Evolutionary conservation across 2,888 invertebrate species (phyloP), one percentile per base, ranked within the genome.

Genomic region (Orgyia antiqua): DNA sequence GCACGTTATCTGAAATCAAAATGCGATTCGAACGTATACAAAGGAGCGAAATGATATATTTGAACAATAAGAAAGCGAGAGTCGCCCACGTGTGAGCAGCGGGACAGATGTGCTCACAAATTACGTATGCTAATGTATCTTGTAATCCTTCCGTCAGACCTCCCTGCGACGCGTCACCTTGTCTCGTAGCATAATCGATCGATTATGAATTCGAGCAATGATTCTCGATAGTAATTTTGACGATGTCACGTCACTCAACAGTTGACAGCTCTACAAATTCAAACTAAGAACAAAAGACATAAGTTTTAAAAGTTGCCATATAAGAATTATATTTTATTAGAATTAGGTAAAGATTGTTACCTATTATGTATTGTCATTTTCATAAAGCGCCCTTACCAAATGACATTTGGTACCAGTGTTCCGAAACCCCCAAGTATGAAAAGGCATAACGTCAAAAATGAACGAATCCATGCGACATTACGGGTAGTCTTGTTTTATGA

Each of bases 141-240:
- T 70, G 77, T 74, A 76, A 82, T 80, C 78, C 80, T 79, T 79
- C 76, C 74, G 77, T 70, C 69, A 71, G 82, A 80, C 84, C 78
- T 76, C 80, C 76, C 68, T 51, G 63, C 40, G 49, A 44, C 51
- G 50, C 63, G 63, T 58, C 64, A 61, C 59, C 65, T 60, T 57
- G 65, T 63, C 63, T 63, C 64, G 47, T 39, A 51, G 59, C 45
- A 68, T 68, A 73, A 69, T 74, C 73, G 70, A 76, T 78, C 67
- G 74, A 74, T 71, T 73, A 70, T 68, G 57, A 68, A 75, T 71
- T 62, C 68, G 58, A 39, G 41, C 45, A 51, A 46, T 54, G 53
- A 53, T 46, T 54, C 51, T 53, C 58, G 45, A 53, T 51, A 49
- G 47, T 53, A 45, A 40, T 44, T 56, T 39, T 46, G 50, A 42